A percentile compares a stretch with the other conserved stretches of the same genome.
phyloP scores from a whole-genome alignment of 2,113 vertebrate genomes.

The Psettodes erumei region DNA sequence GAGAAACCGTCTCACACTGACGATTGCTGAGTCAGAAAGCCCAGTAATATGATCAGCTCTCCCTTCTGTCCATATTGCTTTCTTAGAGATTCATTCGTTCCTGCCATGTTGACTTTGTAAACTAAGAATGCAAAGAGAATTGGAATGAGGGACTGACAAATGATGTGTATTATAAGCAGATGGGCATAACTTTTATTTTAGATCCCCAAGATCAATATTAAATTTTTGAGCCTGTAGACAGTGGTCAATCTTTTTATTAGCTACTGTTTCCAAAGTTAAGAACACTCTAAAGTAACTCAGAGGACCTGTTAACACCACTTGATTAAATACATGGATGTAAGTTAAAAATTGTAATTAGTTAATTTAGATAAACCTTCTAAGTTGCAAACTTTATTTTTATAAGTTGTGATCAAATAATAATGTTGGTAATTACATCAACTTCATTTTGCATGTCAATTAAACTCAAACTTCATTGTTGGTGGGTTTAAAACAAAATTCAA shows the following conservation, averaged over 20 bases:
- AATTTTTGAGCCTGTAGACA: background rate
- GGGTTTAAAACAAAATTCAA: too few species aligned
- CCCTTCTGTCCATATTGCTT: constrained; percentile 10
- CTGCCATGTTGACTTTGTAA: constrained; percentile 9
- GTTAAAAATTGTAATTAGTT: too few species aligned
- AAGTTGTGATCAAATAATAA: too few species aligned
- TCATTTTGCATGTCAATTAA: too few species aligned
- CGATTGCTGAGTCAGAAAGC: background rate
- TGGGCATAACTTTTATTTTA: background rate
- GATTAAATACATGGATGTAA: too few species aligned
- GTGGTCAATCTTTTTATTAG: background rate
- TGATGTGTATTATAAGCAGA: background rate
- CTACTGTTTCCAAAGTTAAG: background rate
- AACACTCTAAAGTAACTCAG: too few species aligned
- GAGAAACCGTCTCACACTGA: background rate
- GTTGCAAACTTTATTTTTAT: too few species aligned
- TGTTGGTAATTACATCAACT: too few species aligned
- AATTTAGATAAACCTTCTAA: too few species aligned
- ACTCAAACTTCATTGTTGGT: too few species aligned
- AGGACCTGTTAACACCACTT: too few species aligned
- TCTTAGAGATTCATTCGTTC: constrained; percentile 29
- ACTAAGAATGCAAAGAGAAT: constrained; percentile 15
- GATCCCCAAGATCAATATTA: background rate
- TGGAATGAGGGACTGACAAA: background rate
- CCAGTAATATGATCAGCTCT: background rate